phyloP scores from a whole-genome alignment of 2,113 vertebrate genomes.

The Daboia siamensis region DNA sequence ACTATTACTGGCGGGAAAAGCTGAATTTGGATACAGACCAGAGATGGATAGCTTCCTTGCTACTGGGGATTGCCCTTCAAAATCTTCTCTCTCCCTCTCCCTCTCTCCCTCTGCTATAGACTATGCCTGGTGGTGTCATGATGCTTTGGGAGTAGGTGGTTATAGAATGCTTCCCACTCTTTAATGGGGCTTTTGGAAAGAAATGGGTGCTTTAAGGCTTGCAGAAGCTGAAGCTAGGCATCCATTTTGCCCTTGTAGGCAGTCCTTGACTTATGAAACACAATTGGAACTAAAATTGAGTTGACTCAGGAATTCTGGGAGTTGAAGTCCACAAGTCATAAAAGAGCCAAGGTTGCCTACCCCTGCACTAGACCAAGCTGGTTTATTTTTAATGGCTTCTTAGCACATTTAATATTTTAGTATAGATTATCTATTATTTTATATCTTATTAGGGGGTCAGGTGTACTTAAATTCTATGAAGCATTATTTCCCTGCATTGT shows the following conservation, averaged over 20 bases:
- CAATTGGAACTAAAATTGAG: background rate
- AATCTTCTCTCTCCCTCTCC: background rate
- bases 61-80: background rate
- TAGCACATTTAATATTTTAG: background rate
- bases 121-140: too few relatives aligned
- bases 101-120: too few relatives aligned
- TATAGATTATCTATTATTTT: constrained; percentile 3
- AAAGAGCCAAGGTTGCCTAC: too few relatives aligned
- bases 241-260: background rate
- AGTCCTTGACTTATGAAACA: too few relatives aligned
- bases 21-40: background rate
- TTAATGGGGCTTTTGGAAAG: too few relatives aligned
- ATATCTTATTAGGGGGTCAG: background rate
- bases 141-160: background rate
- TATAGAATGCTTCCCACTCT: too few relatives aligned
- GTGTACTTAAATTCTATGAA: background rate
- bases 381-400: background rate
- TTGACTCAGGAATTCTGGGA: background rate
- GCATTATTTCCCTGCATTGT: background rate
- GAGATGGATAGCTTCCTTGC: background rate
- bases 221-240: background rate
- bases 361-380: background rate
- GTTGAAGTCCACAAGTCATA: too few relatives aligned
- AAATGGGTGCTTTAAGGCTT: background rate
- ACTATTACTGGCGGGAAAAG: background rate